phyloP scores from a whole-genome alignment of 2,797 vertebrate genomes.

The Chaenodraco wilsoni region DNA sequence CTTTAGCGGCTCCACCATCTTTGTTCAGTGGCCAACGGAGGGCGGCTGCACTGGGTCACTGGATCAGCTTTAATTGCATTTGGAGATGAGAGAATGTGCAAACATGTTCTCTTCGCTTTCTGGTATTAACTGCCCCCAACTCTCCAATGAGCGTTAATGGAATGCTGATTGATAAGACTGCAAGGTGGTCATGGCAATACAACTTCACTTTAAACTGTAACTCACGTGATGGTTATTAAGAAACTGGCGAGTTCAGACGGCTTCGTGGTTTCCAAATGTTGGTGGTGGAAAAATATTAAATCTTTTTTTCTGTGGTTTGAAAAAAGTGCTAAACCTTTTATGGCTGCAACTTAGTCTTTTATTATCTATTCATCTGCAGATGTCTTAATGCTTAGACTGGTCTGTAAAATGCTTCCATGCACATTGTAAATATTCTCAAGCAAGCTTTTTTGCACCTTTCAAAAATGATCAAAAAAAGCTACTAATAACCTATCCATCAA shows the following conservation, averaged over 20 bases:
- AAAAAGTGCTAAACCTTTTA: not conserved
- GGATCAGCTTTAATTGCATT: constrained; percentile 65
- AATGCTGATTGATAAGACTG: not conserved
- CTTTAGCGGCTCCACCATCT: constrained; percentile 31
- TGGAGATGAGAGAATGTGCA: constrained; percentile 54
- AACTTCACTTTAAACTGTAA: not conserved
- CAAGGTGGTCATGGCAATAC: not conserved
- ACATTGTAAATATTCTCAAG: not conserved
- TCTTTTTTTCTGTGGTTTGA: not conserved
- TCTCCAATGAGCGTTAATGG: constrained; percentile 11
- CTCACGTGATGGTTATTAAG: not conserved
- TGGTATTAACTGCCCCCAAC: constrained; percentile 5
- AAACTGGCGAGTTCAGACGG: not conserved
- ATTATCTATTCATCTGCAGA: not conserved
- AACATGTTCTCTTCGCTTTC: constrained; percentile 33
- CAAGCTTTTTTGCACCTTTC: not conserved
- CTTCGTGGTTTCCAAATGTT: not conserved
- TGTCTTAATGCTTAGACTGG: not conserved
- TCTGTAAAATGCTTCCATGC: not conserved
- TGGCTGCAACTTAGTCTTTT: not conserved
- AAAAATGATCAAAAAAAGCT: not conserved
- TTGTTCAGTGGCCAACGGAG: constrained; percentile 31
- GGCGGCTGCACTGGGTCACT: constrained; percentile 8
- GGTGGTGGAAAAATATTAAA: not conserved
- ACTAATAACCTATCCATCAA: not conserved